Conservation (phyloP, 2,113 vertebrate species). For the Noctilio leporinus region DNA sequence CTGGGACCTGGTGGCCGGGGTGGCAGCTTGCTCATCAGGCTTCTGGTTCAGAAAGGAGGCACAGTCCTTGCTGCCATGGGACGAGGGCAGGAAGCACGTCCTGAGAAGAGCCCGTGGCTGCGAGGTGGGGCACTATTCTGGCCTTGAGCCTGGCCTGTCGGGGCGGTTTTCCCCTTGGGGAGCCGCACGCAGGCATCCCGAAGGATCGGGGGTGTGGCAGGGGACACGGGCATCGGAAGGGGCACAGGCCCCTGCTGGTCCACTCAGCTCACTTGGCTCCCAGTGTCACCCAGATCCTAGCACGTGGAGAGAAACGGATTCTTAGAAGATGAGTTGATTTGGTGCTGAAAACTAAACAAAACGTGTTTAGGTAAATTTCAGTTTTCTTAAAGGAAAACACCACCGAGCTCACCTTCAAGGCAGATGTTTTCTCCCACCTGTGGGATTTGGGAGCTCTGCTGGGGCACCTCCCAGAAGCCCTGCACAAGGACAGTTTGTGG, state of each 20-base stretch:
- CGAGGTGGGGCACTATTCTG: not conserved
- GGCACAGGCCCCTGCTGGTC: not conserved
- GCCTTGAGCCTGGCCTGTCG: not conserved
- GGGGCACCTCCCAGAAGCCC: not conserved
- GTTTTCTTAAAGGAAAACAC: not conserved
- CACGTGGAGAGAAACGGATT: not conserved
- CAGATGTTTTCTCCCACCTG: not conserved
- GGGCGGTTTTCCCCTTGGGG: not conserved
- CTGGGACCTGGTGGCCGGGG: accelerated
- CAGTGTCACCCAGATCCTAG: accelerated
- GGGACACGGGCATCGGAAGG: not conserved
- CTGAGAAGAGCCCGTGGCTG: accelerated
- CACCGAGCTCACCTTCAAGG: not conserved
- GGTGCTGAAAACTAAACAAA: not conserved
- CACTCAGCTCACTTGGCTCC: not conserved
- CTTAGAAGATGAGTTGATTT: not conserved
- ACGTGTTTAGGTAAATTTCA: too few species aligned
- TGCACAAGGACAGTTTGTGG: not conserved
- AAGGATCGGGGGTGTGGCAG: accelerated
- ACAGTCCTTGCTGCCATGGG: accelerated
- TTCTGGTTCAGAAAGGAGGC: not conserved
- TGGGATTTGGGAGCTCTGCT: not conserved
- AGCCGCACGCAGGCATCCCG: not conserved
- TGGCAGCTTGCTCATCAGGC: not conserved
- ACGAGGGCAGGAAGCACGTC: accelerated